Evolutionary conservation across 1,140 invertebrate species (phyloP).

Genomic region (Drosophila fuyamai): DNA sequence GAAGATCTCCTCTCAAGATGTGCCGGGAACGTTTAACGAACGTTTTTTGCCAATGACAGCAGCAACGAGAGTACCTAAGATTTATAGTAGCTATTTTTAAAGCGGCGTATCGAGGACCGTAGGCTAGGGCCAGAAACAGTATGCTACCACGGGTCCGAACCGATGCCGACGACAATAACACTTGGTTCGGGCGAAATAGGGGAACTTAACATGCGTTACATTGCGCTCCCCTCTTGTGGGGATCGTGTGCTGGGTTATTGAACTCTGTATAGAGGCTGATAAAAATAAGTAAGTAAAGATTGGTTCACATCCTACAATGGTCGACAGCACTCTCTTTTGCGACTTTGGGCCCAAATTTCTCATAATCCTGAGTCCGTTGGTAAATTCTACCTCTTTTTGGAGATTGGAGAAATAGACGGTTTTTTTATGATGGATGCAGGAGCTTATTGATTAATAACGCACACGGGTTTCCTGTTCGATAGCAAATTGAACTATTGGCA

Average conservation of each 20-base stretch:
- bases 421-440: too few species aligned
- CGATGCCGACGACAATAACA: slow-evolving; percentile 1
- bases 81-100: slow-evolving; percentile 83
- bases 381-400: too few species aligned
- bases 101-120: slow-evolving; percentile 74
- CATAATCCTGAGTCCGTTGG: too few species aligned
- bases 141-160: slow-evolving; percentile 18
- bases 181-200: not conserved
- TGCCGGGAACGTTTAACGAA: slow-evolving; percentile 44
- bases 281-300: too few species aligned
- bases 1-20: slow-evolving; percentile 20
- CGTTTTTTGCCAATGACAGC: slow-evolving; percentile 50
- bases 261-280: slow-evolving; percentile 6
- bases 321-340: too few species aligned
- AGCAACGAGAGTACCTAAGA: slow-evolving; percentile 62
- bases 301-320: too few species aligned
- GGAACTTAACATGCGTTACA: slow-evolving; percentile 23
- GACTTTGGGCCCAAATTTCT: too few species aligned
- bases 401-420: too few species aligned
- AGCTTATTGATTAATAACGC: too few species aligned
- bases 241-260: slow-evolving; percentile 25
- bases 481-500: too few species aligned
- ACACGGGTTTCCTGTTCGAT: too few species aligned
- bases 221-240: not conserved
- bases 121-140: slow-evolving; percentile 49